These are phyloP conservation scores for Echinometra lucunter DNA, from an alignment of 53 echinoderm and acorn worm genomes.

Conservation along the genomic window DNA sequence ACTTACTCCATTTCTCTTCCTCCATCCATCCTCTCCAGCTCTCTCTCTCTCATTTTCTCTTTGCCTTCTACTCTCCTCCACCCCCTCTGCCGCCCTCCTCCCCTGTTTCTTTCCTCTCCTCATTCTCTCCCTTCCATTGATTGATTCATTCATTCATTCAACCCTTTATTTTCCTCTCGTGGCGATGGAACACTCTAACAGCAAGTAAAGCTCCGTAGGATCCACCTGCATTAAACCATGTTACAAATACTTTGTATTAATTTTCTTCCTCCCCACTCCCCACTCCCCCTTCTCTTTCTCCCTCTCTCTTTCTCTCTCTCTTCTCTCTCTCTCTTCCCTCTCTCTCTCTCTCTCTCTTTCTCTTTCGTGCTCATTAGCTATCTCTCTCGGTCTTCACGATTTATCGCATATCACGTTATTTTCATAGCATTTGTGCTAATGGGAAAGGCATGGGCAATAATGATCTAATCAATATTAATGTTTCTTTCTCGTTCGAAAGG, in stretches of 20 bases:
- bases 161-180: no score
- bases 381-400: neutral
- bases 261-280: neutral
- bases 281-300: neutral
- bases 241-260: no score
- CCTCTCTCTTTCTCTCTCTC: neutral
- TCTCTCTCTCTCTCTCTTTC: no score
- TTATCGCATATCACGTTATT: neutral
- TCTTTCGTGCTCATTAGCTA: no score
- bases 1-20: neutral
- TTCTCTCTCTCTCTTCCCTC: neutral
- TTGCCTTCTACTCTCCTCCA: no score
- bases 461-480: neutral
- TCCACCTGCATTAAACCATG: no score
- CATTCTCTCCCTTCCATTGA: neutral
- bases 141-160: no score
- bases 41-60: neutral
- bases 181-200: no score
- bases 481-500: neutral
- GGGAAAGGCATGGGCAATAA: neutral
- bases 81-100: no score
- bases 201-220: no score
- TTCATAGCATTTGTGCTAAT: neutral
- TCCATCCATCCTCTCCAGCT: neutral
- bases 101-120: neutral